Evolutionary conservation across 2,797 vertebrate species (phyloP).

Genomic region (Dromococcyx pavoninus): DNA sequence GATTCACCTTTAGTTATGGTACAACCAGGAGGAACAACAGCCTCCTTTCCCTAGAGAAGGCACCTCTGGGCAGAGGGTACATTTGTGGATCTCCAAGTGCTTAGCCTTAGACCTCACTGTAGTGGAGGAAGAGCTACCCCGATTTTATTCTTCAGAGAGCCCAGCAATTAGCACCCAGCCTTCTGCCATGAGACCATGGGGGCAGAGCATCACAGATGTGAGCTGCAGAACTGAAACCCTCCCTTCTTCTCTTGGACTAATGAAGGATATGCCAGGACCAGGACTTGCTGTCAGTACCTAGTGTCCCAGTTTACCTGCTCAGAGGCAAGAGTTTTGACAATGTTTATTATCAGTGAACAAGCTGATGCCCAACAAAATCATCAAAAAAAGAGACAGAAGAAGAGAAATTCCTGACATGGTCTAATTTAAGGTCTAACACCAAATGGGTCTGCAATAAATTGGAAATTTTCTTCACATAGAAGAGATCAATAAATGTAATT

Average conservation of each 20-base stretch:
- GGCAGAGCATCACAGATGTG: background rate
- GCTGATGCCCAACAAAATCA: background rate
- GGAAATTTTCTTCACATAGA: constrained; percentile 62
- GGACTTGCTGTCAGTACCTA: background rate
- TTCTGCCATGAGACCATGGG: background rate
- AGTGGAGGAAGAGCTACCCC: background rate
- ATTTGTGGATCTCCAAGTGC: background rate
- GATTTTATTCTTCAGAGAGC: background rate
- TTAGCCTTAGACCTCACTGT: background rate
- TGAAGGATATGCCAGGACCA: accelerated
- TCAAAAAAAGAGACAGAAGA: background rate
- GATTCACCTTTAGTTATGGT: background rate
- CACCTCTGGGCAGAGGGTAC: background rate
- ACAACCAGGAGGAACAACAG: background rate
- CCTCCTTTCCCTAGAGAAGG: background rate
- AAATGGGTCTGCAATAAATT: constrained; percentile 50
- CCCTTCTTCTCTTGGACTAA: background rate
- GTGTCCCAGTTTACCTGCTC: background rate
- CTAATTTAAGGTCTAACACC: constrained; percentile 31
- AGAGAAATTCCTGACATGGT: background rate
- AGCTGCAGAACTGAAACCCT: background rate
- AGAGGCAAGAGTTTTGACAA: background rate
- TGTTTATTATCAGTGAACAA: background rate
- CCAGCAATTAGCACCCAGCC: background rate
- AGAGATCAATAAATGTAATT: constrained; percentile 74